Evolutionary conservation across 2,797 vertebrate species (phyloP), one percentile per base, ranked within the genome.

Genomic region (Mycteria americana): DNA sequence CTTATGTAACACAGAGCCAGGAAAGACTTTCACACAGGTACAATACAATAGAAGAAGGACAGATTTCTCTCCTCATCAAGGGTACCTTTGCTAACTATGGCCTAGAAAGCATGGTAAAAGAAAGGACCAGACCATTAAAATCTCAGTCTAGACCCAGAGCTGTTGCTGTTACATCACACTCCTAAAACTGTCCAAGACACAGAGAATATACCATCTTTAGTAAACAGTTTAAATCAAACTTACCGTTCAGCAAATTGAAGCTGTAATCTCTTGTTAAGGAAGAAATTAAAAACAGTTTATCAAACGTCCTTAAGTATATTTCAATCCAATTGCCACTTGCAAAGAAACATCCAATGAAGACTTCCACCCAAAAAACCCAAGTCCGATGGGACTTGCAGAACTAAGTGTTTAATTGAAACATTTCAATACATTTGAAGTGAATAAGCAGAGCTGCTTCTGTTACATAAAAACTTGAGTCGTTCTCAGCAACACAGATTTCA

Each of bases 161-260:
- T 75, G 25, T 13, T 72, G 45, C 35, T 60, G 41, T 41, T 50
- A 70, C 11, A 43, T 11, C 41, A 93, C 33, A 57, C 18, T 53
- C 27, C 30, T 41, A 51, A 39, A 91, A 64, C 33, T 43, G 67
- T 33, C 46, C 17, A 46, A 53, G 45, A 75, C 27, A 50, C 13
- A 28, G 17, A 69, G 31, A 56, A 51, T 30, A 43, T 0, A 30
- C 16, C 35, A 37, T 19, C 24, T 64, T 46, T 7, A 80, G 60
- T 9, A 83, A 64, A 63, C 3, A 92, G 33, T 12, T 28, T 16
- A 37, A 84, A 63, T 39, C 22, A 56, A 84, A 94, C 98, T 98
- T 97, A 99, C 99, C 98, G 98, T 98, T 99, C 98, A 89, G 98
- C 98, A 97, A 98, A 98, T 16, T 98, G 98, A 93, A 99, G 98